These are phyloP conservation scores for Elegia similella DNA, from an alignment of 2,888 invertebrate species.

Conservation along the genomic window DNA sequence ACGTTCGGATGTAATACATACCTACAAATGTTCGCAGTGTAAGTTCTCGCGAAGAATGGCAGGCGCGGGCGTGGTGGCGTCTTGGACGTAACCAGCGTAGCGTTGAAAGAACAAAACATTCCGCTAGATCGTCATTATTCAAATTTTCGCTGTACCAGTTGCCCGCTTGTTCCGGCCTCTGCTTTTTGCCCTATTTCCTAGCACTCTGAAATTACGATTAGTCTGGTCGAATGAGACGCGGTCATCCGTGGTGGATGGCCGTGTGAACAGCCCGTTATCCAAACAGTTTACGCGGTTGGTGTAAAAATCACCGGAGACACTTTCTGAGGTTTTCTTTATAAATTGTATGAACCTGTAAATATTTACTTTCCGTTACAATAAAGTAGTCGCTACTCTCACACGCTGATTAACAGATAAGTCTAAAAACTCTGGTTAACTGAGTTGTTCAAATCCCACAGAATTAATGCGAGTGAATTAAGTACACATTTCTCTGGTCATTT, in stretches of 20 bases:
- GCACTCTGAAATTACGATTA: slow-evolving; percentile 77
- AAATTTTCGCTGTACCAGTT: slow-evolving; percentile 79
- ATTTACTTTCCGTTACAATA: slow-evolving; percentile 24
- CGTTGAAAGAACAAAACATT: slow-evolving; percentile 69
- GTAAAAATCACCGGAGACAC: slow-evolving; percentile 32
- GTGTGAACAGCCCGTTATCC: slow-evolving; percentile 75
- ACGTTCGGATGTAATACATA: not conserved
- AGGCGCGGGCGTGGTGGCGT: not conserved
- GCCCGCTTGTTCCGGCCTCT: slow-evolving; percentile 78
- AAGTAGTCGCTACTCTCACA: slow-evolving; percentile 11
- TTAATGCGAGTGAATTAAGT: slow-evolving; percentile 8
- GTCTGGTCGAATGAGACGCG: slow-evolving; percentile 69
- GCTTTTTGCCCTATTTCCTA: slow-evolving; percentile 75
- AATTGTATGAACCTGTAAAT: slow-evolving; percentile 20
- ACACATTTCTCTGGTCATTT: slow-evolving; percentile 1
- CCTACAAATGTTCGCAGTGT: not conserved
- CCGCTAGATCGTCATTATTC: slow-evolving; percentile 79
- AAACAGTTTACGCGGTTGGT: slow-evolving; percentile 60
- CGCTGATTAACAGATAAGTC: slow-evolving; percentile 11
- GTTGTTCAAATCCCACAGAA: slow-evolving; percentile 3
- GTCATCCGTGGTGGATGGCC: slow-evolving; percentile 75
- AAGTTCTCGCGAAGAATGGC: not conserved
- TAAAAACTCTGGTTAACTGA: slow-evolving; percentile 6
- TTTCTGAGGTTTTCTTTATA: slow-evolving; percentile 31
- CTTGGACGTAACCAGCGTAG: slow-evolving; percentile 60